These are phyloP conservation scores for Vanessa tameamea DNA, from an alignment of 1,140 invertebrate species.

Conservation along the genomic window DNA sequence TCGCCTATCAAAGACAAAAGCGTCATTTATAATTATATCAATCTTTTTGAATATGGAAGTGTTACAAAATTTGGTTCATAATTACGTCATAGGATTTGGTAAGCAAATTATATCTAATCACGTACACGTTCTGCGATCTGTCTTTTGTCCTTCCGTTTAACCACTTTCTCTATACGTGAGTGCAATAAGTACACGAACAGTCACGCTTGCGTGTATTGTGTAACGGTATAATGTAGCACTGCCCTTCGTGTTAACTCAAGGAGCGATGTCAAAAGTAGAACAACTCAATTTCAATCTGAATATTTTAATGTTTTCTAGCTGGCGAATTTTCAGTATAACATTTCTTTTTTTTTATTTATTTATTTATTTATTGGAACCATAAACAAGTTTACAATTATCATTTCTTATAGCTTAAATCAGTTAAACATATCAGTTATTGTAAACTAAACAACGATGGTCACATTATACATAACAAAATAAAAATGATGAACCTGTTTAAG, in stretches of 20 bases:
- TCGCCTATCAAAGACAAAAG: not conserved
- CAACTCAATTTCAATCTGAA: not conserved
- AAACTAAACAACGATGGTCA: too few species aligned
- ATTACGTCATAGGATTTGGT: constrained; percentile 27
- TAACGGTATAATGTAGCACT: constrained; percentile 11
- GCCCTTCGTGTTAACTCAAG: constrained; percentile 28
- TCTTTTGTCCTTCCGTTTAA: constrained; percentile 55
- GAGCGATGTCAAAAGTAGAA: constrained; percentile 7
- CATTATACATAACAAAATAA: too few species aligned
- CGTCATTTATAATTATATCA: constrained; percentile 5
- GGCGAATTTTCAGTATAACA: too few species aligned
- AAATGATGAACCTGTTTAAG: too few species aligned
- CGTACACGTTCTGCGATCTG: constrained; percentile 52
- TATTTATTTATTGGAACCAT: too few species aligned
- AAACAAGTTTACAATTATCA: too few species aligned
- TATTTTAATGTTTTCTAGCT: not conserved
- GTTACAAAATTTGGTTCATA: not conserved
- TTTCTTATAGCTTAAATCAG: too few species aligned
- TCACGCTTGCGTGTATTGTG: constrained; percentile 23
- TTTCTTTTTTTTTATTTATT: too few species aligned
- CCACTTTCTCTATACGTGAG: constrained; percentile 62
- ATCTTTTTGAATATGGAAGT: too few species aligned
- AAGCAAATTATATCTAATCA: constrained; percentile 55
- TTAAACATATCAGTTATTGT: too few species aligned
- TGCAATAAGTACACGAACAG: constrained; percentile 44